Conservation (phyloP, 92 coral and sea anemone species). For the Palythoa caribaeorum region DNA sequence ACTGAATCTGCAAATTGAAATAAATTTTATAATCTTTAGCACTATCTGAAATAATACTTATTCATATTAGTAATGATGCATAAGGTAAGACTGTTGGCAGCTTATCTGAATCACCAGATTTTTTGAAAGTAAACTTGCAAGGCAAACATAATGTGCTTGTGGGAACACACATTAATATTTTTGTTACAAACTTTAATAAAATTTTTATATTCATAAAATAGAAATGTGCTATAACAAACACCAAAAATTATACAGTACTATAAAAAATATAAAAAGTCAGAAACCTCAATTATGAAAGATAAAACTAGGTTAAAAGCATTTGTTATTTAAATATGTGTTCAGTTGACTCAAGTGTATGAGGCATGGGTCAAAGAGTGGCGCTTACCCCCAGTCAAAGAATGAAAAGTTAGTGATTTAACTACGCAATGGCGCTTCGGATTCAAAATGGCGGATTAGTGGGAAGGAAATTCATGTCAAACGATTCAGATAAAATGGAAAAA, state of each 20-base stretch:
- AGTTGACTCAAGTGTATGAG: background rate
- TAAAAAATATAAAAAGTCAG: background rate
- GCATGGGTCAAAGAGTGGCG: too few species aligned
- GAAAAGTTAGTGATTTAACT: too few species aligned
- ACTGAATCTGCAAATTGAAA: background rate
- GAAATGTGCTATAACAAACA: background rate
- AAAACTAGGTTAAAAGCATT: background rate
- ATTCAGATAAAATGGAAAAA: too few species aligned
- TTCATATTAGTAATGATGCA: background rate
- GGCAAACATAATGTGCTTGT: background rate
- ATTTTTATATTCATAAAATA: background rate
- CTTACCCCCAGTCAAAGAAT: too few species aligned
- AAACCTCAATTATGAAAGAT: background rate
- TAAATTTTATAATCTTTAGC: background rate
- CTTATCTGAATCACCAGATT: background rate
- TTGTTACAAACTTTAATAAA: constrained; percentile 7
- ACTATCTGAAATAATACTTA: background rate
- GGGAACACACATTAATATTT: constrained; percentile 1
- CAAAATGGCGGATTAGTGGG: too few species aligned
- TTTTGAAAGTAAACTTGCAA: constrained; percentile 8
- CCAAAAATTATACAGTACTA: constrained; percentile 1
- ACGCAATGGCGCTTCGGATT: too few species aligned
- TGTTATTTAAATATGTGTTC: constrained; percentile 8
- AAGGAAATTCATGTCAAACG: too few species aligned
- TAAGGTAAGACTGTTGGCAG: background rate